A percentile compares a stretch with the other conserved stretches of the same genome.
phyloP scores from a whole-genome alignment of 1,140 invertebrate genomes.

The Rhizoglyphus robini region DNA sequence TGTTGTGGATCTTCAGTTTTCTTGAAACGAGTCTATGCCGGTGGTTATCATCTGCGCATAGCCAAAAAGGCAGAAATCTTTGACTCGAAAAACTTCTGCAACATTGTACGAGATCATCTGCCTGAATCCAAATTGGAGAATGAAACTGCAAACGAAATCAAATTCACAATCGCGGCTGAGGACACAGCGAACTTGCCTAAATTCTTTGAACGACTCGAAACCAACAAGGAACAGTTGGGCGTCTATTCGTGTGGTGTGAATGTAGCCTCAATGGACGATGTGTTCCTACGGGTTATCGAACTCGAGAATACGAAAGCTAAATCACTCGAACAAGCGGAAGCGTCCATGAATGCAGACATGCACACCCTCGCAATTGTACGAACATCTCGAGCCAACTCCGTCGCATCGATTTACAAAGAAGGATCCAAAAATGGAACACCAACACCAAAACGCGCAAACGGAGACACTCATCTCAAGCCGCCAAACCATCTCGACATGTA shows the following conservation, averaged over 20 bases:
- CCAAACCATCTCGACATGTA: neutral
- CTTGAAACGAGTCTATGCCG: slow-evolving; percentile 45
- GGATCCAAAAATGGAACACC: neutral
- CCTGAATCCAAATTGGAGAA: slow-evolving; percentile 21
- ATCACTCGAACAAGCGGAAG: neutral
- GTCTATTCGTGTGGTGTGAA: slow-evolving; percentile 61
- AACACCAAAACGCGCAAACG: neutral
- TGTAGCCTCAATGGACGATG: slow-evolving; percentile 68
- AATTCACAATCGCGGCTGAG: slow-evolving; percentile 38
- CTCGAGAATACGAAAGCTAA: slow-evolving; percentile 11
- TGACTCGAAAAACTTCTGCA: neutral
- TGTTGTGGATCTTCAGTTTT: slow-evolving; percentile 72
- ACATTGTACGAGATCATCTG: slow-evolving; percentile 19
- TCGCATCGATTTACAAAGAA: neutral
- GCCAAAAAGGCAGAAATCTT: slow-evolving; percentile 19
- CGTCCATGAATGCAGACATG: neutral
- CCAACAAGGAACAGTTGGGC: slow-evolving; percentile 42
- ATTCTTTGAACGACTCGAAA: slow-evolving; percentile 52
- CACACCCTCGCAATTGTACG: neutral
- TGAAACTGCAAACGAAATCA: slow-evolving; percentile 35
- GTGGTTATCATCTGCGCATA: slow-evolving; percentile 27
- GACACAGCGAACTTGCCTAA: slow-evolving; percentile 39
- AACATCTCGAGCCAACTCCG: slow-evolving; percentile 5
- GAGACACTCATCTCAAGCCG: neutral
- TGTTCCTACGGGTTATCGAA: slow-evolving; percentile 51